Percentiles rank a stretch among this genome's conserved stretches.
phyloP scores from a whole-genome alignment of 2,888 invertebrate genomes.

The Ernsta delagoae region DNA sequence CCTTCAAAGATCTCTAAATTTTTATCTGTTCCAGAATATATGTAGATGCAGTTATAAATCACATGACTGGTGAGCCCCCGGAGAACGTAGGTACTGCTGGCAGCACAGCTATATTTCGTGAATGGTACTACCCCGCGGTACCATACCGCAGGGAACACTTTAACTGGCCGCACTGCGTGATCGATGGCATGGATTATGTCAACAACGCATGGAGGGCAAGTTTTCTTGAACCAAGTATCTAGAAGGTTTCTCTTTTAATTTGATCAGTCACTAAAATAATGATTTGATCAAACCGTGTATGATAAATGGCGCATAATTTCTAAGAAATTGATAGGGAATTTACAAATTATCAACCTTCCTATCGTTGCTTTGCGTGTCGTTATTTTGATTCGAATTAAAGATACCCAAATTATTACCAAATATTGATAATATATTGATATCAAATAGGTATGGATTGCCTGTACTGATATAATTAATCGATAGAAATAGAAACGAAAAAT shows the following conservation, averaged over 20 bases:
- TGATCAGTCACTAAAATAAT: neutral
- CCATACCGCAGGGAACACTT: conserved; percentile 88
- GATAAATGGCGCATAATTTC: too few relatives aligned
- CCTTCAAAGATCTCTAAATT: too few relatives aligned
- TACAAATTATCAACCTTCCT: too few relatives aligned
- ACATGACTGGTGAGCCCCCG: conserved; percentile 88
- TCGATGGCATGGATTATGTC: conserved; percentile 87
- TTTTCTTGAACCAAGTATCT: neutral
- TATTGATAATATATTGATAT: too few relatives aligned
- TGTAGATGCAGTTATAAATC: conserved; percentile 93
- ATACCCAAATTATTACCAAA: too few relatives aligned
- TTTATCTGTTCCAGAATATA: conserved; percentile 90
- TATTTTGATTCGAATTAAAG: too few relatives aligned
- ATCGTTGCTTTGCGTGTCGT: too few relatives aligned
- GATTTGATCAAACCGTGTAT: neutral
- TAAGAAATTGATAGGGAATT: too few relatives aligned
- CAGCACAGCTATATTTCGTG: conserved; percentile 78
- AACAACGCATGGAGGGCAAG: conserved; percentile 85
- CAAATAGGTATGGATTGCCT: too few relatives aligned
- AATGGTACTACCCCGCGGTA: conserved; percentile 86
- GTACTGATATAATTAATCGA: too few relatives aligned
- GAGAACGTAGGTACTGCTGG: conserved; percentile 87
- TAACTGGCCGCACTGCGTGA: conserved; percentile 85
- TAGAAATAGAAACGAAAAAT: too few relatives aligned
- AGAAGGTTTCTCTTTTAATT: neutral